Percentiles rank a stretch among this genome's conserved stretches.
Evolutionary conservation across 1,140 invertebrate species (phyloP).

Genomic region (Leptopilina clavipes): DNA sequence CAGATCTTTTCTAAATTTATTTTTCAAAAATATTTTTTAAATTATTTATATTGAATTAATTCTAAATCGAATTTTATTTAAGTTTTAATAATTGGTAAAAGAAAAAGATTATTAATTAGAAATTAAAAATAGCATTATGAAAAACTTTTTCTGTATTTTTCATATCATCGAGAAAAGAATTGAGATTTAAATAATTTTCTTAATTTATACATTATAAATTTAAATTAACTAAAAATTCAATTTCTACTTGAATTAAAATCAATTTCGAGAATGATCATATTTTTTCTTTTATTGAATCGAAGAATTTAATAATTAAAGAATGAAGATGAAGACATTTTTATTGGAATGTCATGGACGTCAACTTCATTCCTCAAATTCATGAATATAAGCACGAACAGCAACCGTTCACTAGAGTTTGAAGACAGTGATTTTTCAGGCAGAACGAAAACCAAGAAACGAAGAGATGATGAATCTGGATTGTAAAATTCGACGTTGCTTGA

Average conservation of each 20-base stretch:
- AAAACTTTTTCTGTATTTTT: no score
- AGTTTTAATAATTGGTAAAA: no score
- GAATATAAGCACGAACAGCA: background rate
- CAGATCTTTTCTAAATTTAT: no score
- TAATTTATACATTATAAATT: no score
- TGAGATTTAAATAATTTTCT: no score
- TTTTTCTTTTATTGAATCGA: conserved; percentile 1
- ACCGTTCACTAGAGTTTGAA: conserved; percentile 18
- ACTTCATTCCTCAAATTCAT: conserved; percentile 5
- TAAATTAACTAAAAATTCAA: background rate
- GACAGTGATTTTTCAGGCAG: background rate
- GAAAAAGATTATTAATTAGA: no score
- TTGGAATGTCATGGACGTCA: conserved; percentile 21
- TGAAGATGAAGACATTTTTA: conserved; percentile 7
- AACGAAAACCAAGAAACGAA: background rate
- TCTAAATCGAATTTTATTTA: no score
- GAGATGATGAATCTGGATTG: background rate
- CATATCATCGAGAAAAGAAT: no score
- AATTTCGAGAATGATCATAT: background rate
- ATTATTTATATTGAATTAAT: no score
- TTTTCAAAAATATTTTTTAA: no score
- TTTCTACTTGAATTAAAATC: background rate
- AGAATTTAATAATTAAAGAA: background rate
- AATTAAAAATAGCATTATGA: no score
- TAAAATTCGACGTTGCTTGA: background rate